phyloP scores from a whole-genome alignment of 2,888 invertebrate genomes.

The Netelia fuscicornis region DNA sequence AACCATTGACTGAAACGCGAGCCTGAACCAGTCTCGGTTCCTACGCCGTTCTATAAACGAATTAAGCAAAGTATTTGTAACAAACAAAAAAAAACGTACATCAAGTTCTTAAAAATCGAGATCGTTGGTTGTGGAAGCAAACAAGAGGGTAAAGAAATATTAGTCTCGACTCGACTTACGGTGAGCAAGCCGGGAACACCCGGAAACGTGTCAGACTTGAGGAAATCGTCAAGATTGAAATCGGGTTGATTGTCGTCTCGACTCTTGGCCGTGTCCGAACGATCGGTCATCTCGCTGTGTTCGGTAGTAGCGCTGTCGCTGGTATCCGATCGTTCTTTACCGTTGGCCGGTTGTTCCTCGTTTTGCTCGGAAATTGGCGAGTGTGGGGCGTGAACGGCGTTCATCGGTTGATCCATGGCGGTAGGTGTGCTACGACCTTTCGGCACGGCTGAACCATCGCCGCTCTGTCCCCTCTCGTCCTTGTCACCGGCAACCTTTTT shows the following conservation, averaged over 20 bases:
- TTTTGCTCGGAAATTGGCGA: slow-evolving; percentile 83
- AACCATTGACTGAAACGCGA: slow-evolving; percentile 94
- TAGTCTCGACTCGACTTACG: slow-evolving; percentile 85
- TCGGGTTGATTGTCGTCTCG: slow-evolving; percentile 80
- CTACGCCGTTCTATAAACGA: slow-evolving; percentile 87
- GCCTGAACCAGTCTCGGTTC: slow-evolving; percentile 86
- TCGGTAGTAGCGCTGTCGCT: slow-evolving; percentile 72
- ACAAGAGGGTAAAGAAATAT: not conserved
- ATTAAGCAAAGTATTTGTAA: slow-evolving; percentile 10
- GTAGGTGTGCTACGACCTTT: slow-evolving; percentile 84
- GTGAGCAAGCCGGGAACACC: slow-evolving; percentile 90
- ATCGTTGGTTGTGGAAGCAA: not conserved
- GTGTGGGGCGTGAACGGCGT: slow-evolving; percentile 79
- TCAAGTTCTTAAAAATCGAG: too few species aligned
- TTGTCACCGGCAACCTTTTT: slow-evolving; percentile 84
- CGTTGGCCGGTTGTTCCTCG: slow-evolving; percentile 68
- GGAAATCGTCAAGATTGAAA: slow-evolving; percentile 94
- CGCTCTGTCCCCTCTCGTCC: slow-evolving; percentile 75
- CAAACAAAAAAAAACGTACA: not conserved
- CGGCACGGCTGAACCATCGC: slow-evolving; percentile 74
- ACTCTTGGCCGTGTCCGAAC: slow-evolving; percentile 73
- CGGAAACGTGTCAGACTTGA: slow-evolving; percentile 92
- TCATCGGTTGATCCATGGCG: slow-evolving; percentile 79
- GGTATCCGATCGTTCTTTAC: slow-evolving; percentile 72
- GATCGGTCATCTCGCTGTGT: slow-evolving; percentile 73